A percentile compares a stretch with the other conserved stretches of the same genome.
Conservation (phyloP, 2,797 vertebrate species). For the Bradypus variegatus region DNA sequence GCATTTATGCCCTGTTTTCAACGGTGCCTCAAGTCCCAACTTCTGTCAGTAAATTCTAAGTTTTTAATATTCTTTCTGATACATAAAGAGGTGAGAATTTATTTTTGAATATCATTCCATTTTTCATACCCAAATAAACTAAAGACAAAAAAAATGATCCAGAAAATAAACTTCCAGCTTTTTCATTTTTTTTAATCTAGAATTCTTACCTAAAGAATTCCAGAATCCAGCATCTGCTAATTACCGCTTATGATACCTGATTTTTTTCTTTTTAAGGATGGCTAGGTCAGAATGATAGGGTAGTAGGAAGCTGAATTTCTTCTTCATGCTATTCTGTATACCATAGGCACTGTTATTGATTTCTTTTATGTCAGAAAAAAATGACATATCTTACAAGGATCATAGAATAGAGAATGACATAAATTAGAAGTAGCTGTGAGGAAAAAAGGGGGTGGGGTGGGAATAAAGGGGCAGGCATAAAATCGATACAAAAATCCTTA, state of each 20-base stretch:
- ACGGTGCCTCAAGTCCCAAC: background rate
- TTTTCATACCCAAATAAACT: constrained; percentile 13
- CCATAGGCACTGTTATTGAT: background rate
- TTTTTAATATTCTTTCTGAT: background rate
- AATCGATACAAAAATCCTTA: constrained; percentile 18
- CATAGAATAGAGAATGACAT: background rate
- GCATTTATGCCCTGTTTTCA: constrained; percentile 3
- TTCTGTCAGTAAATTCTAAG: background rate
- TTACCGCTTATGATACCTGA: background rate
- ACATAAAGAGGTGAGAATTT: constrained; percentile 5
- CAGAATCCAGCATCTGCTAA: constrained; percentile 7
- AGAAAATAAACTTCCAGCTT: background rate
- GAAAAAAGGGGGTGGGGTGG: background rate
- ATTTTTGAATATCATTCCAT: constrained; percentile 18
- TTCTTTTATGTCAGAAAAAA: background rate
- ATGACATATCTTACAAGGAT: background rate
- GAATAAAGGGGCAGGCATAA: background rate
- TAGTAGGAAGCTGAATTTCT: background rate
- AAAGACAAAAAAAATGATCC: background rate
- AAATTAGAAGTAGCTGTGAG: background rate
- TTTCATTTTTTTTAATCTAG: background rate
- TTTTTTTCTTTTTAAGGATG: constrained; percentile 1
- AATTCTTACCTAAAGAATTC: constrained; percentile 2
- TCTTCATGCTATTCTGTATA: background rate
- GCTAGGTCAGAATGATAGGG: background rate